Conservation (phyloP, 2,113 vertebrate genomes). For the Gymnarchus niloticus region DNA sequence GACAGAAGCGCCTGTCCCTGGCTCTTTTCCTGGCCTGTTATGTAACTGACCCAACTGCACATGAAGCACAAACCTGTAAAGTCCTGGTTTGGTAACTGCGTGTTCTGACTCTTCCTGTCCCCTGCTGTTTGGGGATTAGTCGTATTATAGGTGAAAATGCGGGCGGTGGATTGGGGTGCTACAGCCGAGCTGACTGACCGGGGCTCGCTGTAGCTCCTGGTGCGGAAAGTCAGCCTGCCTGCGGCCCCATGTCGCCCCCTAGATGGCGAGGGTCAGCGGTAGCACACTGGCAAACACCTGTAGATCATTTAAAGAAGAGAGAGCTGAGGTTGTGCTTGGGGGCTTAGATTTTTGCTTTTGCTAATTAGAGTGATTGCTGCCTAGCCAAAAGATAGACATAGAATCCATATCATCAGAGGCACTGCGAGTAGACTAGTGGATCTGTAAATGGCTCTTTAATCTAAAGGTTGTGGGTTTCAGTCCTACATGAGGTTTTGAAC, state of each 20-base stretch:
- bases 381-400: not conserved
- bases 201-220: not conserved
- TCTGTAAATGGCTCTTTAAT: not conserved
- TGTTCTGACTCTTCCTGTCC: not conserved
- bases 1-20: not conserved
- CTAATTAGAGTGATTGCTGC: not conserved
- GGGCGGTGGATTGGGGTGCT: slow-evolving; percentile 17
- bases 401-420: not conserved
- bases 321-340: not conserved
- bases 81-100: not conserved
- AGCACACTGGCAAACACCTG: not conserved
- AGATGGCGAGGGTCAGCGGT: not conserved
- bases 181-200: not conserved
- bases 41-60: too few species aligned
- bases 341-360: not conserved
- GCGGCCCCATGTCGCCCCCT: not conserved
- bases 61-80: too few species aligned
- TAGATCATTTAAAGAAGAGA: not conserved
- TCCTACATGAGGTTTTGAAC: not conserved
- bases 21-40: not conserved
- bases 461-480: not conserved
- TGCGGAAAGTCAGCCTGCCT: not conserved
- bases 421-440: not conserved
- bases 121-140: not conserved
- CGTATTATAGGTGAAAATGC: not conserved